Base-by-base conservation (phyloP, 2,888 invertebrate species). In the Lithophane socia region DNA sequence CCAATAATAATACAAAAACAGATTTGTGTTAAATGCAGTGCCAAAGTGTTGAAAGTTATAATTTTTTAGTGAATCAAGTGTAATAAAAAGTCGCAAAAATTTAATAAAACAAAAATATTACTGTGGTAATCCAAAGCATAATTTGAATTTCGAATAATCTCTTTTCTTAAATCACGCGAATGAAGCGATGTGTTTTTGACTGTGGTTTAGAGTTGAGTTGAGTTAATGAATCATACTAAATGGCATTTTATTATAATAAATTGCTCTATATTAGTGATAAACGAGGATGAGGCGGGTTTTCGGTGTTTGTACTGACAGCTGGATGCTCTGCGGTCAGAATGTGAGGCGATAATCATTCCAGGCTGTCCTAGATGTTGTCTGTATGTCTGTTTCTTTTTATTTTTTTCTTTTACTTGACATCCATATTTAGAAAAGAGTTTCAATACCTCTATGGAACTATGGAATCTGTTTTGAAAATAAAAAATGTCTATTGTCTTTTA, bases 241-340 rank as follows among this genome's bases (percentile, higher is more conserved):
- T 93, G 93, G 91, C 91, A 90, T 85, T 92, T 92, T 92, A 89
- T 87, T 71, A 68, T 74, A 84, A 89, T 89, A 92, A 92, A 91
- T 89, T 88, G 86, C 85, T 85, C 58, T 77, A 82, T 86, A 61
- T 90, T 89, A 88, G 89, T 89, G 83, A 75, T 73, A 75, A 47
- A 64, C 81, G 69, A 93, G 69, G 65, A 97, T 97, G 97, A 96
- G 97, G 93, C 94, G 97, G 73, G 97, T 97, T 49, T 96, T 97
- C 72, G 97, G 97, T 66, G 97, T 97, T 9, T 97, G 97, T 91
- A 94, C 97, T 9, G 97, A 97, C 86, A 95, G 97, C 86, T 96
- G 96, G 95, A 91, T 95, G 82, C 95, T 96, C 83, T 97, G 97
- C 89, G 96, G 97, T 88, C 97, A 97, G 93, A 96, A 96, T 96